Evolutionary conservation across 2,888 invertebrate species (phyloP).

Genomic region (Ceramica pisi): DNA sequence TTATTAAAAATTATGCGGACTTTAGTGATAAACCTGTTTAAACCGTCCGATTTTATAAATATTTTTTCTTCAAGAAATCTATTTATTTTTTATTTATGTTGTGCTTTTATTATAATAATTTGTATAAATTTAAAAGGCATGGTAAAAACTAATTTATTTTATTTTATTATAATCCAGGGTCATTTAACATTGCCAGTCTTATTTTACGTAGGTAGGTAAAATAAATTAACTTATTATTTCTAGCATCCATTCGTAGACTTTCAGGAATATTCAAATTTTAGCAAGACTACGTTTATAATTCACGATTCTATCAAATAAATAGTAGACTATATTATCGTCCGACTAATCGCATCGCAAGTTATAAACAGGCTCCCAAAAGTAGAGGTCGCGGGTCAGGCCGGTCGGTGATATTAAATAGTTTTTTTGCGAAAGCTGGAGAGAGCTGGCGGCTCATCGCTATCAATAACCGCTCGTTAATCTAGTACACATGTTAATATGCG

Average conservation of each 20-base stretch:
- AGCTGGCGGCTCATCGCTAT: conserved; percentile 44
- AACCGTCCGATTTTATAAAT: conserved; percentile 23
- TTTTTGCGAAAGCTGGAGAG: conserved; percentile 67
- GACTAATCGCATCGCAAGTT: conserved; percentile 48
- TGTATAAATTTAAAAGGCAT: background rate
- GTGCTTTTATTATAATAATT: background rate
- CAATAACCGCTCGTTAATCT: conserved; percentile 43
- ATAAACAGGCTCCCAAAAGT: conserved; percentile 25
- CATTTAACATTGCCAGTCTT: too few species aligned
- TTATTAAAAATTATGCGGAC: conserved; percentile 57
- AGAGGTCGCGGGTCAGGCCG: conserved; percentile 50
- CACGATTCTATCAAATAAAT: background rate
- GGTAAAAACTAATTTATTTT: background rate
- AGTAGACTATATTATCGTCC: background rate
- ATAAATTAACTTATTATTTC: too few species aligned
- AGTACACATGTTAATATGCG: conserved; percentile 23
- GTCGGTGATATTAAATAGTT: conserved; percentile 52
- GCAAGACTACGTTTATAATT: too few species aligned
- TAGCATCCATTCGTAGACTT: too few species aligned
- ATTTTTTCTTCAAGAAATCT: background rate
- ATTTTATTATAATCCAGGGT: background rate
- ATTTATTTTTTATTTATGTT: background rate
- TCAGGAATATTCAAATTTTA: background rate
- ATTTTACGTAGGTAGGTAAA: too few species aligned
- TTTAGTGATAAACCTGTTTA: conserved; percentile 42